Evolutionary conservation across 2,888 invertebrate species (phyloP).

Genomic region (Drosophila atripex): DNA sequence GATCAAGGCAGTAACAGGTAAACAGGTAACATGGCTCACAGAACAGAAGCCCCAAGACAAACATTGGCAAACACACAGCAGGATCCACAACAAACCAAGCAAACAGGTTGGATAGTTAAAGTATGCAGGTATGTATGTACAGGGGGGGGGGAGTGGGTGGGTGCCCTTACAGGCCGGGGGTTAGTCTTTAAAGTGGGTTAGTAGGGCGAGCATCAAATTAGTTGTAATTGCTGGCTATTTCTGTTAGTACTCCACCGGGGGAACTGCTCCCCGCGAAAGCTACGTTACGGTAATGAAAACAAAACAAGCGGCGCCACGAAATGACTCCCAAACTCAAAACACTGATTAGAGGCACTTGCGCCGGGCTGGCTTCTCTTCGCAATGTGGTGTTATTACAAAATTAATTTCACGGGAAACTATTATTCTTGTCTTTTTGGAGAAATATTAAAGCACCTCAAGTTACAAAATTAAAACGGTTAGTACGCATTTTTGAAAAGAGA

Average conservation of each 20-base stretch:
- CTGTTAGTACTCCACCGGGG: conserved; percentile 32
- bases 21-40: conserved; percentile 19
- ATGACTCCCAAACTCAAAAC: conserved; percentile 29
- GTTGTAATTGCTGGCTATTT: conserved; percentile 43
- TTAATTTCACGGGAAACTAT: not conserved
- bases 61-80: conserved; percentile 38
- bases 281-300: conserved; percentile 44
- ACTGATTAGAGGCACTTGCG: conserved; percentile 2
- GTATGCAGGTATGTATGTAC: conserved; percentile 39
- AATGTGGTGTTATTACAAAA: not conserved
- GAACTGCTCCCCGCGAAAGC: conserved; percentile 23
- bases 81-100: conserved; percentile 50
- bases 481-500: not conserved
- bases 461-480: not conserved
- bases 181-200: conserved; percentile 54
- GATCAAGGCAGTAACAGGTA: conserved; percentile 11
- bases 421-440: too few species aligned
- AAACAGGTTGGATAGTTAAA: conserved; percentile 38
- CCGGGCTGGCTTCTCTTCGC: not conserved
- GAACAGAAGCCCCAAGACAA: conserved; percentile 18
- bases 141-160: conserved; percentile 43
- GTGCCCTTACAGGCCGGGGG: too few species aligned
- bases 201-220: conserved; percentile 43
- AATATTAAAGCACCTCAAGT: not conserved
- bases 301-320: conserved; percentile 40